These are phyloP conservation scores for Actinia tenebrosa DNA, from an alignment of 64 coral and sea anemone species.

Conservation along the genomic window DNA sequence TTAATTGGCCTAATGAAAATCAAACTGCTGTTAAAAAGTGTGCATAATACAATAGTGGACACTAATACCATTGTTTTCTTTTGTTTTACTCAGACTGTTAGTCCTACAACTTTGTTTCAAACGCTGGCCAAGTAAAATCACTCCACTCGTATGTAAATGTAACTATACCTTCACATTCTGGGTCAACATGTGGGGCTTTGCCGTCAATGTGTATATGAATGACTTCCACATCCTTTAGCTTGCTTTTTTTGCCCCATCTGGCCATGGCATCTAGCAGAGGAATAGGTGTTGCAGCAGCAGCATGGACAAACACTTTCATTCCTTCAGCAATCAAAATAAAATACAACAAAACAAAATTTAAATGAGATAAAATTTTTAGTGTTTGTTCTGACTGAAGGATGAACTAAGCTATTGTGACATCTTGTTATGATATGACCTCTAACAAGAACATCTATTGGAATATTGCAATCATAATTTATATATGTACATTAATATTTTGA, in stretches of 20 bases:
- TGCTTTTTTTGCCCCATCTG: slow-evolving; percentile 65
- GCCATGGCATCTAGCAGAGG: slow-evolving; percentile 86
- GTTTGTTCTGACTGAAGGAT: neutral
- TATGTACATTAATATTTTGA: neutral
- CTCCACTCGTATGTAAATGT: too few species aligned
- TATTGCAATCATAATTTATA: too few species aligned
- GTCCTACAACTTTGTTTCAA: too few species aligned
- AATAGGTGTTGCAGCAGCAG: slow-evolving; percentile 75
- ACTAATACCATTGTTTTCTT: too few species aligned
- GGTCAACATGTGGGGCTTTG: slow-evolving; percentile 35
- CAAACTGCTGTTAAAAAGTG: too few species aligned
- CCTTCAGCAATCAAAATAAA: slow-evolving; percentile 41
- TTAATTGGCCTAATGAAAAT: too few species aligned
- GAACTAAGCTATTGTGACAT: too few species aligned
- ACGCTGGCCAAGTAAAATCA: too few species aligned
- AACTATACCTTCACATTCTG: slow-evolving; percentile 76
- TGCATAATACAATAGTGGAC: too few species aligned
- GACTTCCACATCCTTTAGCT: slow-evolving; percentile 74
- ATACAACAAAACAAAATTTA: neutral
- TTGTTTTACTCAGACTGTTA: too few species aligned
- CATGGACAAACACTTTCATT: slow-evolving; percentile 93
- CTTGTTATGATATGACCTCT: too few species aligned
- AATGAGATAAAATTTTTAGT: neutral
- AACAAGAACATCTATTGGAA: too few species aligned
- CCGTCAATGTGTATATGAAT: slow-evolving; percentile 97